Evolutionary conservation across 2,888 invertebrate species (phyloP).

Genomic region (Xylota sylvarum): DNA sequence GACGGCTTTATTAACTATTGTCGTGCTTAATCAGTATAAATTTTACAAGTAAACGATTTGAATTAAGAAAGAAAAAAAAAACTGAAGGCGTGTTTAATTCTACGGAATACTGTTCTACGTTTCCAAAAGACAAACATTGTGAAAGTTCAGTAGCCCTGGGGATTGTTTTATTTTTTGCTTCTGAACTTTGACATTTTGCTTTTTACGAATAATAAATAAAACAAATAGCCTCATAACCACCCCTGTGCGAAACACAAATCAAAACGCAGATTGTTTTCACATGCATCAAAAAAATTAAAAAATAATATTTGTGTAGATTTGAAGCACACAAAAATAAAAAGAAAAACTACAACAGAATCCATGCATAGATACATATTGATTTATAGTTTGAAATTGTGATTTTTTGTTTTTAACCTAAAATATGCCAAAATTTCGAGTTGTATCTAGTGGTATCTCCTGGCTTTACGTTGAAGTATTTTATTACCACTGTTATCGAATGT

Average conservation of each 20-base stretch:
- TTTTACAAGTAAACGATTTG: constrained; percentile 10
- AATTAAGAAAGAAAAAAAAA: constrained; percentile 6
- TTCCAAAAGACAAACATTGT: not conserved
- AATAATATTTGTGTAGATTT: not conserved
- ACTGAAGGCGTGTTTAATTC: not conserved
- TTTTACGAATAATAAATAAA: constrained; percentile 52
- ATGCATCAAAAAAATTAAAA: not conserved
- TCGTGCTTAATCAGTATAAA: constrained; percentile 48
- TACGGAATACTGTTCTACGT: not conserved
- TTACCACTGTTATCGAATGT: not conserved
- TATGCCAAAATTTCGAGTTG: not conserved
- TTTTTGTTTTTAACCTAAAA: not conserved
- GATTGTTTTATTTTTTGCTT: not conserved
- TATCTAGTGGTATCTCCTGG: not conserved
- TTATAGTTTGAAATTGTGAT: constrained; percentile 29
- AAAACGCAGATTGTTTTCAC: constrained; percentile 18
- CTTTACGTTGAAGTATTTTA: not conserved
- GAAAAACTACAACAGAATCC: not conserved
- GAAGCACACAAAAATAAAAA: not conserved
- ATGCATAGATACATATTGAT: constrained; percentile 45
- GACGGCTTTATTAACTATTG: constrained; percentile 13
- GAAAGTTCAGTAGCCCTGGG: constrained; percentile 3
- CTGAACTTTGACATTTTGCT: constrained; percentile 42
- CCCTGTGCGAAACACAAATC: constrained; percentile 20
- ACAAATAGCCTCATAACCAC: constrained; percentile 36